Percentiles rank a stretch among this genome's conserved stretches.
Conservation (phyloP, 2,113 vertebrate genomes). For the Pagrus major region DNA sequence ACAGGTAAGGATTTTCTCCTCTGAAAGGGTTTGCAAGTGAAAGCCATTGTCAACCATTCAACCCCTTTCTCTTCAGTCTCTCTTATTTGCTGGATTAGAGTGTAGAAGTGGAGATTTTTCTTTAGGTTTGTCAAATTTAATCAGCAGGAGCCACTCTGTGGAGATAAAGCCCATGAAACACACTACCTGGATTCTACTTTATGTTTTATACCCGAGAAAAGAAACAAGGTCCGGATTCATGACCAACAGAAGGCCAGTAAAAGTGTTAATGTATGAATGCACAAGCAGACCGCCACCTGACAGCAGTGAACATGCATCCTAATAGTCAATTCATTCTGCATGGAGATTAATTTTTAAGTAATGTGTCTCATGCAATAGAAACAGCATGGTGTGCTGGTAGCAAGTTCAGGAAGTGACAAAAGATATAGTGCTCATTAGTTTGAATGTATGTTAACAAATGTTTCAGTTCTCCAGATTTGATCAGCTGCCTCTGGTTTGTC, state of each 20-base stretch:
- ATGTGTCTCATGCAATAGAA: slow-evolving; percentile 39
- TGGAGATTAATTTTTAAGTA: slow-evolving; percentile 61
- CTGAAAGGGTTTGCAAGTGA: slow-evolving; percentile 60
- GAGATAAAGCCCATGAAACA: slow-evolving; percentile 34
- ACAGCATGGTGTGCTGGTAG: slow-evolving; percentile 42
- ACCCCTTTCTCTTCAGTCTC: slow-evolving; percentile 45
- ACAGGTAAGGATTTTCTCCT: slow-evolving; percentile 70
- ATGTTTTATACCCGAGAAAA: background rate
- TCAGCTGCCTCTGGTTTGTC: background rate
- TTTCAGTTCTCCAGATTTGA: background rate
- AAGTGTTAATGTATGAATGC: slow-evolving; percentile 56
- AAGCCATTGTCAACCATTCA: slow-evolving; percentile 71
- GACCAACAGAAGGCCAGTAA: background rate
- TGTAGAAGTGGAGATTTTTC: slow-evolving; percentile 68
- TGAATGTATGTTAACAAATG: background rate
- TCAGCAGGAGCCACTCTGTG: slow-evolving; percentile 44
- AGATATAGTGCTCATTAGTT: slow-evolving; percentile 9
- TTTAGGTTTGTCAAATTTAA: slow-evolving; percentile 67
- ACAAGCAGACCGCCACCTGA: slow-evolving; percentile 51
- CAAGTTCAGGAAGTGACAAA: slow-evolving; percentile 61
- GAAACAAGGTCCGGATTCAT: slow-evolving; percentile 1
- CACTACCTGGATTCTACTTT: slow-evolving; percentile 25
- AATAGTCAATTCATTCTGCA: slow-evolving; percentile 59
- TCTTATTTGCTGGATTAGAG: slow-evolving; percentile 72
- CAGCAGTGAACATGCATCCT: slow-evolving; percentile 64